Conservation (phyloP, 2,113 vertebrate species). For the Microtus oregoni region DNA sequence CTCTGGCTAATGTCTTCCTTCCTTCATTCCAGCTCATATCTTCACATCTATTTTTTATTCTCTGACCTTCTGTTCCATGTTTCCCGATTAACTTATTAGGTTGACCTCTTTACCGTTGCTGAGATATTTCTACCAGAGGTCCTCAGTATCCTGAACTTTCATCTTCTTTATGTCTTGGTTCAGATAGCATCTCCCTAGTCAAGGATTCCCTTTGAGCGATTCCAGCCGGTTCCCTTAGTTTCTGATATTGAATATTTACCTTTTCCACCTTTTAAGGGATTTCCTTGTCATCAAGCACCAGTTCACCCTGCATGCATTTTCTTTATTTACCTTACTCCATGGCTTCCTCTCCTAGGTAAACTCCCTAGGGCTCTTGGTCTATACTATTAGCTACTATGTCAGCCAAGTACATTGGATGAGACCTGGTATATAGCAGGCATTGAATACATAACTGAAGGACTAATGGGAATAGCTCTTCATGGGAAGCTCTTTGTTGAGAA, state of each 20-base stretch:
- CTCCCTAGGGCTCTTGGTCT: background rate
- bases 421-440: background rate
- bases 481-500: background rate
- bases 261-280: background rate
- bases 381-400: background rate
- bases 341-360: background rate
- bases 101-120: background rate
- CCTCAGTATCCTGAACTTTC: background rate
- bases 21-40: background rate
- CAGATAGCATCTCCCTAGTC: background rate
- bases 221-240: background rate
- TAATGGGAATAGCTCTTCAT: background rate
- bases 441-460: background rate
- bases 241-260: background rate
- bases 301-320: background rate
- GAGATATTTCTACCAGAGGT: background rate
- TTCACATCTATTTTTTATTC: background rate
- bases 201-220: background rate
- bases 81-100: background rate
- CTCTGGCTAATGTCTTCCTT: background rate
- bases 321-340: background rate
- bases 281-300: background rate
- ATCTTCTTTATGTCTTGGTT: background rate
- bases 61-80: background rate
- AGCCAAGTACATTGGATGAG: background rate